phyloP scores from a whole-genome alignment of 2,888 invertebrate species.

The Tetranychus truncatus region DNA sequence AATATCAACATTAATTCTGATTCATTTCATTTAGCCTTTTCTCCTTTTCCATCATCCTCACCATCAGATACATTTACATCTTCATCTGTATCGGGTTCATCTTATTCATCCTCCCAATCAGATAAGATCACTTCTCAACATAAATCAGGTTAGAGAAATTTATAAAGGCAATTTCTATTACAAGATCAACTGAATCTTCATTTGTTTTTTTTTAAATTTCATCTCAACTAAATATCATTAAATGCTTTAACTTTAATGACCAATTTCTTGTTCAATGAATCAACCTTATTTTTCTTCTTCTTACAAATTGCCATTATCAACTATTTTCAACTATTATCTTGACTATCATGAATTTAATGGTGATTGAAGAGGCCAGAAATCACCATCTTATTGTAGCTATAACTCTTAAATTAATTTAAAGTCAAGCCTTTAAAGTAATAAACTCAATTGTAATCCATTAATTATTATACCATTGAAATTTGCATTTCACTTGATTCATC shows the following conservation, averaged over 20 bases:
- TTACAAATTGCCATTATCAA: too few species aligned
- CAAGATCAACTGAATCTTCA: neutral
- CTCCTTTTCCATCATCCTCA: neutral
- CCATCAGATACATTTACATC: neutral
- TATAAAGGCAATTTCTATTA: neutral
- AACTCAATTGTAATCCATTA: too few species aligned
- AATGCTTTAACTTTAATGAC: neutral
- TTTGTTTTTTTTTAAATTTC: neutral
- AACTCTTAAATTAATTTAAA: neutral
- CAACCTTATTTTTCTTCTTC: too few species aligned
- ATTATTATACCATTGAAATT: too few species aligned
- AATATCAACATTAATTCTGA: neutral
- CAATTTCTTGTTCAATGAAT: too few species aligned
- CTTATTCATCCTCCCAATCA: neutral
- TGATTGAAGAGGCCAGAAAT: neutral
- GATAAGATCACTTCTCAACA: neutral
- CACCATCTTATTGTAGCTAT: neutral
- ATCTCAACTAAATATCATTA: neutral
- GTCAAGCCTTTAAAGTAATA: constrained; percentile 1
- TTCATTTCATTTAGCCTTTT: neutral
- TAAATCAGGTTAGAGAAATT: neutral
- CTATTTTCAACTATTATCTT: too few species aligned
- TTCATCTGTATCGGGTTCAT: neutral
- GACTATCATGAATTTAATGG: too few species aligned
- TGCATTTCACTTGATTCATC: neutral